A percentile compares a stretch with the other conserved stretches of the same genome.
phyloP scores from a whole-genome alignment of 2,888 invertebrate genomes.

The Drosophila atripex region DNA sequence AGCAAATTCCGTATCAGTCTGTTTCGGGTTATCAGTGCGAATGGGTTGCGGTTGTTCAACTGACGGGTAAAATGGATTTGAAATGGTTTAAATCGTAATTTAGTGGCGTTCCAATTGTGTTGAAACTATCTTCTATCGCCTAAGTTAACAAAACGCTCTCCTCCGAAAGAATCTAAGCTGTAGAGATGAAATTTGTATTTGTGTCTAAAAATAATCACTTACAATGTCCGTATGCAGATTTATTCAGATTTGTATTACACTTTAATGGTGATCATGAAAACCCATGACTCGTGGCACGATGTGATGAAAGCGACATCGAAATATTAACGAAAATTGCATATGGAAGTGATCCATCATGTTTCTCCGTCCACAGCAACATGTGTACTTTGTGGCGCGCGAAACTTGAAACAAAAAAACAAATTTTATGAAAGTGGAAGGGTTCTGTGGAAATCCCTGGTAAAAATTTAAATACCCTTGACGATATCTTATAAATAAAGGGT shows the following conservation, averaged over 20 bases:
- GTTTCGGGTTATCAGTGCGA: slow-evolving; percentile 55
- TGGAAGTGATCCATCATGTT: slow-evolving; percentile 81
- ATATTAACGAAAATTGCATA: slow-evolving; percentile 79
- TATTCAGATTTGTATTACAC: slow-evolving; percentile 5
- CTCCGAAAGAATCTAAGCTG: neutral
- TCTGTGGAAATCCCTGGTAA: neutral
- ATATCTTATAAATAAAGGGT: neutral
- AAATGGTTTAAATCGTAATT: slow-evolving; percentile 8
- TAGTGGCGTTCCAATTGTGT: neutral
- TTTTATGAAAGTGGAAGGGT: slow-evolving; percentile 25
- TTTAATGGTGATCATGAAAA: slow-evolving; percentile 28
- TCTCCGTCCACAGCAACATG: slow-evolving; percentile 24
- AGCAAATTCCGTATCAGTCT: slow-evolving; percentile 35
- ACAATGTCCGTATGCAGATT: slow-evolving; percentile 4
- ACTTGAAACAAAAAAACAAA: slow-evolving; percentile 46
- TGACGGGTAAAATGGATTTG: slow-evolving; percentile 10
- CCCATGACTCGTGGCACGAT: slow-evolving; percentile 53
- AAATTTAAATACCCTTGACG: neutral
- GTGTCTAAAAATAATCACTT: neutral
- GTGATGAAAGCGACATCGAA: slow-evolving; percentile 47
- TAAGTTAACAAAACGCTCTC: neutral
- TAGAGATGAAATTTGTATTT: neutral
- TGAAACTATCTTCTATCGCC: rapidly evolving
- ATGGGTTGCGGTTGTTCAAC: slow-evolving; percentile 42
- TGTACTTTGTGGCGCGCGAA: slow-evolving; percentile 49